Evolutionary conservation across 2,797 vertebrate genomes (phyloP).

Genomic region (Psittacula derbiana): DNA sequence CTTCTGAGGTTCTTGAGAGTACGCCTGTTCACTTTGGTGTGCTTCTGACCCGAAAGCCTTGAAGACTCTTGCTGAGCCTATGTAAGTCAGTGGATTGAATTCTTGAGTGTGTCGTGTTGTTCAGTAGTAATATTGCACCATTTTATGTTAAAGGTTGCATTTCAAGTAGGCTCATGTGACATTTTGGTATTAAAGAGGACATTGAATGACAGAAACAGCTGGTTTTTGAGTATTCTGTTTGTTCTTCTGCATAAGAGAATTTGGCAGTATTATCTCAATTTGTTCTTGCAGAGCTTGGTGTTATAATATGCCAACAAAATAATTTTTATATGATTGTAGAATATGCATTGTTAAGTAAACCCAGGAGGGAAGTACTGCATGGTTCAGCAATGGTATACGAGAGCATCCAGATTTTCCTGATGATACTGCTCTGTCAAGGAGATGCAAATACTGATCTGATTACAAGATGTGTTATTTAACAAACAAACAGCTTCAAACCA

Average conservation of each 20-base stretch:
- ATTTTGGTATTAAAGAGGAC: neutral
- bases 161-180: neutral
- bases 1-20: neutral
- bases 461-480: neutral
- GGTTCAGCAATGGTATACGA: neutral
- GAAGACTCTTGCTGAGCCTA: neutral
- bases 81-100: neutral
- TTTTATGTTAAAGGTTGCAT: neutral
- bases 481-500: slow-evolving; percentile 25
- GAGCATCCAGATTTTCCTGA: slow-evolving; percentile 36
- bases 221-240: neutral
- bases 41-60: neutral
- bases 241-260: neutral
- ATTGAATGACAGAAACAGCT: neutral
- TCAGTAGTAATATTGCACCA: neutral
- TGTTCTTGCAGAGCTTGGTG: neutral
- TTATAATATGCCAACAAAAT: neutral
- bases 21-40: rapidly evolving
- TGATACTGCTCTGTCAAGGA: neutral
- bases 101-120: neutral
- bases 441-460: slow-evolving; percentile 15
- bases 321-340: neutral
- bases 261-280: neutral
- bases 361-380: neutral
- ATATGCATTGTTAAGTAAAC: neutral